phyloP scores from a whole-genome alignment of 2,888 invertebrate species.

The Drosophila anomelani region DNA sequence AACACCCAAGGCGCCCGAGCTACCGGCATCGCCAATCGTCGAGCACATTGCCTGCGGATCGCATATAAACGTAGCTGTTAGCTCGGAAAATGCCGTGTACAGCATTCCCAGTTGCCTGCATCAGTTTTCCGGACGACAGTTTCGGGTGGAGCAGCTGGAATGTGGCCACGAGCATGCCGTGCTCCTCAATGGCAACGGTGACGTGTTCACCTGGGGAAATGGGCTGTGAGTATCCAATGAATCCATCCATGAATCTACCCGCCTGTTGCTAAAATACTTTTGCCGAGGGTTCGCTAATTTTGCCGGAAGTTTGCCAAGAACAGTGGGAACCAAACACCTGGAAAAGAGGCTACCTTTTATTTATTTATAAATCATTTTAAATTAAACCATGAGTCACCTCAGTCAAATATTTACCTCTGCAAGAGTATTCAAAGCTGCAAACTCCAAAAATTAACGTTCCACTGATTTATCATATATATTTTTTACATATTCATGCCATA shows the following conservation, averaged over 20 bases:
- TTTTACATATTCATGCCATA: conserved; percentile 10
- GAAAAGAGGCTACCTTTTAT: background rate
- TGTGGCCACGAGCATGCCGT: conserved; percentile 94
- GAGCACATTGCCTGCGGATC: conserved; percentile 85
- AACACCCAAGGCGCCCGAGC: conserved; percentile 12
- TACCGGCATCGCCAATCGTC: conserved; percentile 70
- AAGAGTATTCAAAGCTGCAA: background rate
- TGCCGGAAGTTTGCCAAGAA: background rate
- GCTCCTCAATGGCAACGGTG: conserved; percentile 89
- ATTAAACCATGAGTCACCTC: background rate
- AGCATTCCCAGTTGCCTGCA: conserved; percentile 87
- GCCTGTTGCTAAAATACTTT: background rate
- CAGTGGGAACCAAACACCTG: background rate
- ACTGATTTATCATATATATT: background rate
- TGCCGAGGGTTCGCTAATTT: background rate
- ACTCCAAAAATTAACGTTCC: background rate
- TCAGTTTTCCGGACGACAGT: conserved; percentile 85
- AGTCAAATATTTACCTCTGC: background rate
- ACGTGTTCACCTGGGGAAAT: conserved; percentile 92
- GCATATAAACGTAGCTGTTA: conserved; percentile 85
- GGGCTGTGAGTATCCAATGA: conserved; percentile 88
- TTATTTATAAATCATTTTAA: background rate
- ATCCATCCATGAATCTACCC: background rate
- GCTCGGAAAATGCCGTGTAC: conserved; percentile 86
- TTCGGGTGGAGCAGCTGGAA: conserved; percentile 87